Base-by-base conservation (phyloP, 2,113 vertebrate genomes). In the Catharus bicknelli region DNA sequence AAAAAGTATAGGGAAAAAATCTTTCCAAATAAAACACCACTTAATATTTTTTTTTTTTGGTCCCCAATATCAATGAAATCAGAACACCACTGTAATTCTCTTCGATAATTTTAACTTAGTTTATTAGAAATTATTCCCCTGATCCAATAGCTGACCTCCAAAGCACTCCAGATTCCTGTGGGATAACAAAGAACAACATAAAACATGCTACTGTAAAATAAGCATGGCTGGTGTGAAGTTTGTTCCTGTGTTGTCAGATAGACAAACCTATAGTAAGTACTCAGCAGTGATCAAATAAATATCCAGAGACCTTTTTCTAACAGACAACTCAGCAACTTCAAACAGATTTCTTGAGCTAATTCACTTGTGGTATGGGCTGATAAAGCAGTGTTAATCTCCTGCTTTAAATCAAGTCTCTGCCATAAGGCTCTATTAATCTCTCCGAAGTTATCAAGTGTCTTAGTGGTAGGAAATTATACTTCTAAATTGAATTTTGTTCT, bases 401-500 rank as follows among this genome's bases (percentile, higher is more conserved):
- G 93, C 91, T 95, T 96, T 97, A 97, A 96, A 97, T 97, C 96
- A 97, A 95, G 88, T 93, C 96, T 97, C 96, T 96, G 93, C 95
- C 95, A 94, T 90, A 82, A 92, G 92, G 94, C n/a, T 95, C 83
- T 95, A 97, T 97, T 97, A 96, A 97, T 97, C 96, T 97, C 90
- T 74, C 48, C 72, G 48, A 45, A 85, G 94, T 96, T 97, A 97
- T 96, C 91, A 97, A 96, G 93, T 95, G 92, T 96, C 96, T 97
- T 94, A 81, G 40, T 91, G 86, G 89, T 89, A 97, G 96, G 90
- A 97, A 97, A 97, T 97, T 97, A 93, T 97, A 97, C 96, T 97
- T 97, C 95, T 95, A 96, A 97, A 97, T 93, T 97, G 96, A 96
- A 97, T 97, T 97, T 97, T 96, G 76, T 95, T 97, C 95, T 97